These are phyloP conservation scores for Diglossa cyanea DNA, from an alignment of 2,797 vertebrate species.

Conservation along the genomic window DNA sequence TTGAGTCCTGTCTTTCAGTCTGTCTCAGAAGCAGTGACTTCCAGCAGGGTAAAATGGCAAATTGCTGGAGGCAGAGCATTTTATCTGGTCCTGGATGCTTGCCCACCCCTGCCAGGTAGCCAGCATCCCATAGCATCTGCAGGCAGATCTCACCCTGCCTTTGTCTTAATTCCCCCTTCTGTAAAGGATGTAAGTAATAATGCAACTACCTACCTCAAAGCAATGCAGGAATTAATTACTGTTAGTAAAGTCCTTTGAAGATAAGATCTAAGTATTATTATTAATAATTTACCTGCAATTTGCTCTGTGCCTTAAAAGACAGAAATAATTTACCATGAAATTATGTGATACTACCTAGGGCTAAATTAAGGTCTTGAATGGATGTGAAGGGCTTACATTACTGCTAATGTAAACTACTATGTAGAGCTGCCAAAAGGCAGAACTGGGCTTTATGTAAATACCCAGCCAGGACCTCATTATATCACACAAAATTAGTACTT, in stretches of 20 bases:
- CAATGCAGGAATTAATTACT: conserved; percentile 60
- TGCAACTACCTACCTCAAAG: conserved; percentile 37
- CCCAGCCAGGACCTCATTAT: conserved; percentile 1
- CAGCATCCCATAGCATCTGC: neutral
- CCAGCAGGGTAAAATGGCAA: neutral
- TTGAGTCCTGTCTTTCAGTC: neutral
- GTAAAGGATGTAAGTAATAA: conserved; percentile 40
- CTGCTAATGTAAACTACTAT: conserved; percentile 36
- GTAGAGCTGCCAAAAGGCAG: conserved; percentile 19
- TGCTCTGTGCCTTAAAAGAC: conserved; percentile 63
- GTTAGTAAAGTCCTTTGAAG: conserved; percentile 66
- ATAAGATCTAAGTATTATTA: conserved; percentile 68
- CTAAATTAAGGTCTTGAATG: conserved; percentile 58
- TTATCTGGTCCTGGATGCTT: neutral
- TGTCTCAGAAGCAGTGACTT: neutral
- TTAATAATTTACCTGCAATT: conserved; percentile 72
- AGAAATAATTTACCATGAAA: conserved; percentile 68
- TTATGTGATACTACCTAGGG: conserved; percentile 52
- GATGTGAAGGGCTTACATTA: conserved; percentile 24
- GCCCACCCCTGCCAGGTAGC: neutral
- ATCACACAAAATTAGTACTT: conserved; percentile 39
- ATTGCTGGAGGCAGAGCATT: neutral
- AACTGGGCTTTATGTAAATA: conserved; percentile 27
- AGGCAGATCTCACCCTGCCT: neutral
- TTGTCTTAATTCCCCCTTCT: conserved; percentile 10